Conservation (phyloP, 1,140 invertebrate species). For the Drosophila erecta region DNA sequence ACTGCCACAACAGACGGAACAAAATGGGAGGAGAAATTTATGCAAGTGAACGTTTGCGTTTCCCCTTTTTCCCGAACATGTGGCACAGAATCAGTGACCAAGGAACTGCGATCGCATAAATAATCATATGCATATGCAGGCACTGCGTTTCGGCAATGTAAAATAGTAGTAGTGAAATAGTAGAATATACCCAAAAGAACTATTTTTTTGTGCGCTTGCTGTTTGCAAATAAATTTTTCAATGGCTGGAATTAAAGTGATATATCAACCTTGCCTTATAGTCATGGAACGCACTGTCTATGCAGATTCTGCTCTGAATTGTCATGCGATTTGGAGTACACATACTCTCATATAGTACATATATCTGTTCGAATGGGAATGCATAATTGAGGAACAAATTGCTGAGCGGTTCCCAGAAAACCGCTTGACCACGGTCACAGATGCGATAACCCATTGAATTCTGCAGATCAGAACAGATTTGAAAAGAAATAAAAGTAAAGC, state of each 20-base stretch:
- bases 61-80: slow-evolving; percentile 48
- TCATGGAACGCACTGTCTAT: slow-evolving; percentile 4
- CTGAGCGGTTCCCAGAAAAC: slow-evolving; percentile 32
- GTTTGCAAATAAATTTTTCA: too few species aligned
- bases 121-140: slow-evolving; percentile 10
- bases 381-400: slow-evolving; percentile 48
- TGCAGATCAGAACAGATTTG: not conserved
- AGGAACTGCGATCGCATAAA: slow-evolving; percentile 31
- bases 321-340: slow-evolving; percentile 30
- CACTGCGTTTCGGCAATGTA: not conserved
- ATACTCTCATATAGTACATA: slow-evolving; percentile 11
- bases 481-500: not conserved
- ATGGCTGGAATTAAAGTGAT: not conserved
- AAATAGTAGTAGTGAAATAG: not conserved
- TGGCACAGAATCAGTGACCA: slow-evolving; percentile 28
- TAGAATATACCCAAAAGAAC: not conserved
- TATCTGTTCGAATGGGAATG: slow-evolving; percentile 18
- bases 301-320: slow-evolving; percentile 31
- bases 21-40: slow-evolving; percentile 56
- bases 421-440: slow-evolving; percentile 5
- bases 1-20: slow-evolving; percentile 46
- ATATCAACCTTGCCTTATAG: not conserved
- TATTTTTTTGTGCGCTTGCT: too few species aligned
- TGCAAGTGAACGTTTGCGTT: slow-evolving; percentile 66
- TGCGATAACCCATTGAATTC: slow-evolving; percentile 24